Percentiles rank a stretch among this genome's conserved stretches.
Conservation (phyloP, 2,888 invertebrate genomes). For the Melangyna quadrimaculata region DNA sequence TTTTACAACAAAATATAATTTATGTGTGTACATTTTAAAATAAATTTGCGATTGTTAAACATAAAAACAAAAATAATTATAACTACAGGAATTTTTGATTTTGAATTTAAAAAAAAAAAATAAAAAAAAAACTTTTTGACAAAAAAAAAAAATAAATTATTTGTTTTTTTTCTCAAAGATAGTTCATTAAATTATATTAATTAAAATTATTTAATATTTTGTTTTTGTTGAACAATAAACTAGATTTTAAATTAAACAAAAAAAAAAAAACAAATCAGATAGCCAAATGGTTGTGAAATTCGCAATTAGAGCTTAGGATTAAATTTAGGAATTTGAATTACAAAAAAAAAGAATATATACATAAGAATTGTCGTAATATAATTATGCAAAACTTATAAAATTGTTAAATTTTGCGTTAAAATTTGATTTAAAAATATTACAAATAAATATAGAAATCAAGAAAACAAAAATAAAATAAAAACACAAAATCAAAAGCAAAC, state of each 20-base stretch:
- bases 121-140: slow-evolving; percentile 1
- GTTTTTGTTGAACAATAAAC: slow-evolving; percentile 5
- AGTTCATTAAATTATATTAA: background rate
- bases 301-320: slow-evolving; percentile 76
- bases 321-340: slow-evolving; percentile 49
- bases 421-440: background rate
- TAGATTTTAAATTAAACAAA: slow-evolving; percentile 22
- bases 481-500: slow-evolving; percentile 39
- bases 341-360: slow-evolving; percentile 22
- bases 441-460: slow-evolving; percentile 15
- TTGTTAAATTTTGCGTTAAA: background rate
- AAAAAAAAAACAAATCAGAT: slow-evolving; percentile 55
- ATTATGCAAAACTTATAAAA: slow-evolving; percentile 36
- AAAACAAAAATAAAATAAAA: slow-evolving; percentile 15
- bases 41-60: slow-evolving; percentile 39
- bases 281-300: slow-evolving; percentile 76
- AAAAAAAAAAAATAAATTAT: slow-evolving; percentile 6
- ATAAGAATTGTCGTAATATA: slow-evolving; percentile 29
- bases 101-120: slow-evolving; percentile 11
- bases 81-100: slow-evolving; percentile 63
- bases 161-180: slow-evolving; percentile 23
- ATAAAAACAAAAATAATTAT: slow-evolving; percentile 48
- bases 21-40: slow-evolving; percentile 29
- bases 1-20: slow-evolving; percentile 37
- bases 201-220: slow-evolving; percentile 13